Percentiles rank a stretch among this genome's conserved stretches.
phyloP scores from a whole-genome alignment of 2,888 invertebrate genomes.

The Drosophila kokeensis region DNA sequence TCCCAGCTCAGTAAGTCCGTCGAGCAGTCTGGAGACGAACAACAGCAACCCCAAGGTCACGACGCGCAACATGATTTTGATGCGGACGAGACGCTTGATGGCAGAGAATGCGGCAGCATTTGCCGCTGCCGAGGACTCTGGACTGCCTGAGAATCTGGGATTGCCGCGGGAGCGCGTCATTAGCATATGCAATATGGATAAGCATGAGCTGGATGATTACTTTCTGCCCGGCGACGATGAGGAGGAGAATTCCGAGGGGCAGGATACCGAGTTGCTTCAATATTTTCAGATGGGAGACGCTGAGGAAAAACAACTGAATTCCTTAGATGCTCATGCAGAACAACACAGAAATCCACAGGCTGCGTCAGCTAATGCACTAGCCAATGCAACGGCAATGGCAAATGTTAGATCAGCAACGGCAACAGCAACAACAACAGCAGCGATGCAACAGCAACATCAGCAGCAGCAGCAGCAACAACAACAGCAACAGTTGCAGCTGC shows the following conservation, averaged over 20 bases:
- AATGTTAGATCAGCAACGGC: slow-evolving; percentile 39
- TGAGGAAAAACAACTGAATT: slow-evolving; percentile 84
- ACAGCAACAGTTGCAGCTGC: slow-evolving; percentile 44
- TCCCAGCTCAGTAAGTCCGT: slow-evolving; percentile 76
- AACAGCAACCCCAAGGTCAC: slow-evolving; percentile 84
- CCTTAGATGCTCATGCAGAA: slow-evolving; percentile 82
- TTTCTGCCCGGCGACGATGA: slow-evolving; percentile 84
- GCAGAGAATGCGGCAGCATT: slow-evolving; percentile 73
- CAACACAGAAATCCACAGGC: slow-evolving; percentile 81
- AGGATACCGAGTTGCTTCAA: slow-evolving; percentile 93
- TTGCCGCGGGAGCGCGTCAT: slow-evolving; percentile 89
- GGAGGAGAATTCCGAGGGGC: slow-evolving; percentile 91
- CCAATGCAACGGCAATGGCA: slow-evolving; percentile 35
- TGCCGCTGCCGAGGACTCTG: slow-evolving; percentile 64
- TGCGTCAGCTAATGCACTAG: slow-evolving; percentile 44
- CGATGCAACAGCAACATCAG: slow-evolving; percentile 52
- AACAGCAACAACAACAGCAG: slow-evolving; percentile 30
- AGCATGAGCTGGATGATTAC: slow-evolving; percentile 93
- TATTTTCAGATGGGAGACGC: slow-evolving; percentile 88
- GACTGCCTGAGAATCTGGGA: slow-evolving; percentile 85
- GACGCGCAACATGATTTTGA: slow-evolving; percentile 85
- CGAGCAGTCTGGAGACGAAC: slow-evolving; percentile 63
- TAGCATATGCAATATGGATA: slow-evolving; percentile 91
- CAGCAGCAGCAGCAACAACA: slow-evolving; percentile 22
- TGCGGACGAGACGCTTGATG: slow-evolving; percentile 85